Evolutionary conservation across 2,797 vertebrate genomes (phyloP).

Genomic region (Xyrichtys novacula): DNA sequence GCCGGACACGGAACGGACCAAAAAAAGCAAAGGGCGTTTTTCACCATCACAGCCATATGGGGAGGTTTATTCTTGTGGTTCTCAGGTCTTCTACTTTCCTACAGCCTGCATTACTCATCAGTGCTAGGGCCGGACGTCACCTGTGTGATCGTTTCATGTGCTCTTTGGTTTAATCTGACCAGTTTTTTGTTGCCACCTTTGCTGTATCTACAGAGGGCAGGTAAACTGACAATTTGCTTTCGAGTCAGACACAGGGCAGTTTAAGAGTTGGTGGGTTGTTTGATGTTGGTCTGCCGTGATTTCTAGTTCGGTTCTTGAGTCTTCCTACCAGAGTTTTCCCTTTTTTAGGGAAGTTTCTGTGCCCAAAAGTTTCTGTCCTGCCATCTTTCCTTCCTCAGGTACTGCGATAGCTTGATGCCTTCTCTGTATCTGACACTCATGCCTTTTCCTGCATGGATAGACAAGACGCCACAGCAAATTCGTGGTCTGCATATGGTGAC

Average conservation of each 20-base stretch:
- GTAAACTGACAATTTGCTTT: background rate
- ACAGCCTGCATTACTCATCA: fast-evolving
- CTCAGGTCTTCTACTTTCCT: background rate
- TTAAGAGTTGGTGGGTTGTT: too few species aligned
- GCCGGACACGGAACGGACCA: background rate
- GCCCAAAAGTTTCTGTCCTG: too few species aligned
- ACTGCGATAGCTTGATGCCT: too few species aligned
- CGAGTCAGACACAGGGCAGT: too few species aligned
- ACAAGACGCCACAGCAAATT: too few species aligned
- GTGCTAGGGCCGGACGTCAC: fast-evolving
- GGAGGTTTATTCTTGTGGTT: background rate
- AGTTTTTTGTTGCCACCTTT: constrained; percentile 3
- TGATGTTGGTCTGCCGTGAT: background rate
- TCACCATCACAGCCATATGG: background rate
- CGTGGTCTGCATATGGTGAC: too few species aligned
- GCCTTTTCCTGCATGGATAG: too few species aligned
- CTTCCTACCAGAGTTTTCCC: too few species aligned
- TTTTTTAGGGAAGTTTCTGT: too few species aligned
- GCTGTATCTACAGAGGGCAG: background rate
- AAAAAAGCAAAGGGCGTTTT: constrained; percentile 14
- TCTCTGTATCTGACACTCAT: too few species aligned
- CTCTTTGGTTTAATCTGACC: background rate
- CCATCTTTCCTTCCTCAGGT: too few species aligned
- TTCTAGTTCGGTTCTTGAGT: too few species aligned
- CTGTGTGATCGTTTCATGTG: background rate